Base-by-base conservation (phyloP, 2,113 vertebrate species). In the Lagopus muta region DNA sequence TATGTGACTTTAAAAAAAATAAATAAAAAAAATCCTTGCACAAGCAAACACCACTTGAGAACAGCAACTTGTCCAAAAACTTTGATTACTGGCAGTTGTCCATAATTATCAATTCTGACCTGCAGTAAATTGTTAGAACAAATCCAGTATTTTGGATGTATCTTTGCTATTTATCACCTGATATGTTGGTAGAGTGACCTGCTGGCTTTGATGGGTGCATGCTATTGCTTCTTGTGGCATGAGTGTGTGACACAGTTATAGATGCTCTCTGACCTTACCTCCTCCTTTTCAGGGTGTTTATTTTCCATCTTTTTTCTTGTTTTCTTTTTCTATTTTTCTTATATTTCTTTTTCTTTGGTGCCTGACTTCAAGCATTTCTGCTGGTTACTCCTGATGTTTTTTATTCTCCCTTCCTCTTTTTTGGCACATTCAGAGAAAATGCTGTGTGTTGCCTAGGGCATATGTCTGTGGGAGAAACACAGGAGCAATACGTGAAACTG, bases 401-500 rank as follows among this genome's bases (percentile, higher is more conserved):
- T 91, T 8, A 8, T 91, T 82, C 45, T 43, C 17, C 4, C 7
- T 14, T 92, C 89, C 47, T 89, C 11, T 75, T 86, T 67, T 83
- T 65, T 47, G 84, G 25, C 32, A n/a, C 50, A 36, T 75, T 87
- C 21, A 45, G 58, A 72, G 82, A 43, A 78, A 84, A 55, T 36
- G 11, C 62, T 69, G 28, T 75, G 38, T 48, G 12, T 78, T 82
- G 78, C 87, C 78, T 36, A 54, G n/a, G 60, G 54, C 48, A 11
- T 40, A 16, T 40, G 21, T 79, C 92, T 89, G 30, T 70, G 62
- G 58, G 58, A 82, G 40, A 88, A 16, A 48, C 77, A 70, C n/a
- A 58, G 79, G 67, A 73, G 62, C 43, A 87, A 3, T 48, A 79
- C 71, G 79, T 92, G 71, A 92, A 95, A 92, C 84, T 73, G 91